Conservation (phyloP, 1,140 invertebrate genomes). For the Colletes latitarsis region DNA sequence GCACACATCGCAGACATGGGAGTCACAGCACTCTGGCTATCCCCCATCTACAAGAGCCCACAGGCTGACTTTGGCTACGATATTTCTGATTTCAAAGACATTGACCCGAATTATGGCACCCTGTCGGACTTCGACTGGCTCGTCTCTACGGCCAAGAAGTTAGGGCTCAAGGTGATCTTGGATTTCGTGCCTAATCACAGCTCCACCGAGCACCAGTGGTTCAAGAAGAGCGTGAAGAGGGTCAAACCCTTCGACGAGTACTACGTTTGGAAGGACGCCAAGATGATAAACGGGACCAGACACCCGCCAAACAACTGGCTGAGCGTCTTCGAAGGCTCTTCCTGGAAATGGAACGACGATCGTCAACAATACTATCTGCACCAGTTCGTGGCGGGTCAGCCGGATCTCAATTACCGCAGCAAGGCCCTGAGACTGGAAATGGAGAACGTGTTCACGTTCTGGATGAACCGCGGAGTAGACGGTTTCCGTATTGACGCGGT, state of each 20-base stretch:
- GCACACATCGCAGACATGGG: constrained; percentile 85
- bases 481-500: constrained; percentile 87
- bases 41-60: constrained; percentile 82
- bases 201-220: constrained; percentile 86
- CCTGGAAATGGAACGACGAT: constrained; percentile 82
- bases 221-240: constrained; percentile 82
- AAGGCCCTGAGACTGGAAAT: constrained; percentile 82
- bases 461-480: constrained; percentile 86
- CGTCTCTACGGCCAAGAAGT: constrained; percentile 73
- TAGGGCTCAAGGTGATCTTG: constrained; percentile 79
- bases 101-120: constrained; percentile 84
- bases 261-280: constrained; percentile 85
- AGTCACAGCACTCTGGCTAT: constrained; percentile 85
- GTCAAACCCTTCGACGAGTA: constrained; percentile 85
- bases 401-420: constrained; percentile 87
- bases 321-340: constrained; percentile 77
- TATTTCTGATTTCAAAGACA: constrained; percentile 84
- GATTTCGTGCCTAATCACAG: constrained; percentile 91
- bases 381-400: constrained; percentile 84
- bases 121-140: constrained; percentile 84
- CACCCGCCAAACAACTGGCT: constrained; percentile 76
- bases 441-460: constrained; percentile 83
- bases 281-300: constrained; percentile 58
- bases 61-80: constrained; percentile 86
- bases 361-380: constrained; percentile 84